Conservation (phyloP, 2,888 invertebrate genomes). For the Empis livida region DNA sequence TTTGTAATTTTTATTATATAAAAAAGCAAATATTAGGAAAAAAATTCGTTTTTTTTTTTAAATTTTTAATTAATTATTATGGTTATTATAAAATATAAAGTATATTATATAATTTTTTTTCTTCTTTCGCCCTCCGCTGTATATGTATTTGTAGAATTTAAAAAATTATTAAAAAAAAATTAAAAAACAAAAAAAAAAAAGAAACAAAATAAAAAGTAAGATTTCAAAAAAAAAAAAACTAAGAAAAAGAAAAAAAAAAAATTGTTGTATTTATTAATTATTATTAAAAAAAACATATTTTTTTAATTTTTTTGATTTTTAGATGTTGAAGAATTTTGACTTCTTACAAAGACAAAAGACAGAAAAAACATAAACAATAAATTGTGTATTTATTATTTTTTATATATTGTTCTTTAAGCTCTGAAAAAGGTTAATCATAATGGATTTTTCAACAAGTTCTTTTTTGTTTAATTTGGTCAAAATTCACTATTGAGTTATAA, state of each 20-base stretch:
- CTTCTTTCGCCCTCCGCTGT: constrained; percentile 37
- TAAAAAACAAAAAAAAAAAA: constrained; percentile 21
- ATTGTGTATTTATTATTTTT: too few relatives aligned
- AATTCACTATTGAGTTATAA: too few relatives aligned
- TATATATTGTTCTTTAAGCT: too few relatives aligned
- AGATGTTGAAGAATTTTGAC: not conserved
- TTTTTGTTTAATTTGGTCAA: too few relatives aligned
- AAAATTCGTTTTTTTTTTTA: not conserved
- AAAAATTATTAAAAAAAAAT: constrained; percentile 30
- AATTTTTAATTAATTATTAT: not conserved
- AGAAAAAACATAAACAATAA: not conserved
- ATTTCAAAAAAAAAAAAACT: constrained; percentile 10
- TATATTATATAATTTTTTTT: constrained; percentile 13
- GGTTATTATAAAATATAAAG: not conserved
- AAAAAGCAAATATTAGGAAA: not conserved
- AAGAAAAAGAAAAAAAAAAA: constrained; percentile 5
- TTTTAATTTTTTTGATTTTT: not conserved
- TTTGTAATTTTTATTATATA: not conserved
- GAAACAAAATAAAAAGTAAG: constrained; percentile 10
- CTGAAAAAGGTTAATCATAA: too few relatives aligned
- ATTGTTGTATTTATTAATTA: constrained; percentile 9
- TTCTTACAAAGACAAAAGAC: not conserved
- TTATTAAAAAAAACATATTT: constrained; percentile 5
- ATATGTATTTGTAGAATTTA: constrained; percentile 38
- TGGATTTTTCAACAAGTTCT: too few relatives aligned